Base-by-base conservation (phyloP, 2,113 vertebrate genomes). In the Sarotherodon lohbergeri region DNA sequence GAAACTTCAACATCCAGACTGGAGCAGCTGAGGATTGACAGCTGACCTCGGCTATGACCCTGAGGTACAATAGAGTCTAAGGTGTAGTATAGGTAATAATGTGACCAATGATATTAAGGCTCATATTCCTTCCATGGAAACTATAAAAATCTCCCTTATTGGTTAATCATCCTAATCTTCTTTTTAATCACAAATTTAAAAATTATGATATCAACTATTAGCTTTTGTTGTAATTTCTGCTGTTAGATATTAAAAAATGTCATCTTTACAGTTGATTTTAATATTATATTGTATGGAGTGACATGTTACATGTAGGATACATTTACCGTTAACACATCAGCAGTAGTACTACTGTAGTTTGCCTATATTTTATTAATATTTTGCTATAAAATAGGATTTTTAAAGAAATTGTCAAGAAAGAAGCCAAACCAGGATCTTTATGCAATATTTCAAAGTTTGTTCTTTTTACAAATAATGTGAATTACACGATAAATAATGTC, bases 401-500 rank as follows among this genome's bases (percentile, higher is more conserved):
- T 29, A 29, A 76, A 76, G 14, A 76, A 48, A 48, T 76, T 10
- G 14, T 48, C 22, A 46, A 29, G 43, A 76, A 50, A 50, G 24
- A 50, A 50, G 43, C 43, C 71, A 78, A 78, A 19, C 71, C 24
- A 50, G 43, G 9, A 78, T 78, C 16, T 50, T 78, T 76, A 43
- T 43, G 1, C 13, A 71, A 0, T 13, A 22, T 68, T 68, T 68
- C 6, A 68, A 68, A 66, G 32, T 66, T n/a, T 22, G 19, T 22
- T 22, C 63, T 41, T 68, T 68, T 8, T 41, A 68, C 10, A 2
- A 68, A 68, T 22, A 68, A 8, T 39, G 22, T 17, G 68, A 73
- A 29, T 5, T 48, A 48, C 0, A 48, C 0, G 0, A 43, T 3
- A 43, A 9, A 71, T 43, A 0, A 24, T 48, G 5, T 48, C 2